These are phyloP conservation scores for Diarsia rubi DNA, from an alignment of 2,888 invertebrate genomes.

Conservation along the genomic window DNA sequence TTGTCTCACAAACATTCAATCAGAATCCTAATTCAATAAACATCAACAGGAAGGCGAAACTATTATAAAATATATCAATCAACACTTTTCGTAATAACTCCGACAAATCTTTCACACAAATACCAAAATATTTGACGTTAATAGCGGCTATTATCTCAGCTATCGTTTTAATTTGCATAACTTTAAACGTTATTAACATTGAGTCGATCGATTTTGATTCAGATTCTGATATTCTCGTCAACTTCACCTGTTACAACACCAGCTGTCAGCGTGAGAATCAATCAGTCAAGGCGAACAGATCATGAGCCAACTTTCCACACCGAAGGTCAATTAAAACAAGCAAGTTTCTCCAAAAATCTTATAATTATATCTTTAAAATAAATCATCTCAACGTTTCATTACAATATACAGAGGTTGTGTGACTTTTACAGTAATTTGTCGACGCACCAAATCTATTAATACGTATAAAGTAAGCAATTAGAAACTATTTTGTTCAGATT, in stretches of 20 bases:
- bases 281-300: conserved; percentile 79
- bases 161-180: conserved; percentile 58
- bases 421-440: conserved; percentile 47
- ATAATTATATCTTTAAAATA: conserved; percentile 75
- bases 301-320: conserved; percentile 81
- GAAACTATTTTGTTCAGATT: conserved; percentile 57
- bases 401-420: conserved; percentile 65
- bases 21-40: conserved; percentile 36
- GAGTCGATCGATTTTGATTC: conserved; percentile 41
- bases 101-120: conserved; percentile 45
- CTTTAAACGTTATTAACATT: conserved; percentile 47
- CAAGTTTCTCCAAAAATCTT: conserved; percentile 79
- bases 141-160: conserved; percentile 43
- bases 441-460: conserved; percentile 56
- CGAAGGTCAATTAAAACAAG: conserved; percentile 81
- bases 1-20: conserved; percentile 37
- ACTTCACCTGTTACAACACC: conserved; percentile 58
- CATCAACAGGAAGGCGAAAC: conserved; percentile 55
- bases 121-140: conserved; percentile 46
- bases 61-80: conserved; percentile 54
- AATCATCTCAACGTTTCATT: conserved; percentile 70
- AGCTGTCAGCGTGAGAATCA: conserved; percentile 60
- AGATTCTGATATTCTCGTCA: conserved; percentile 57
- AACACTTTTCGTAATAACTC: conserved; percentile 28
- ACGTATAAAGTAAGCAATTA: conserved; percentile 49